A percentile compares a stretch with the other conserved stretches of the same genome.
Evolutionary conservation across 2,797 vertebrate genomes (phyloP).

Genomic region (Lutjanus argentimaculatus): DNA sequence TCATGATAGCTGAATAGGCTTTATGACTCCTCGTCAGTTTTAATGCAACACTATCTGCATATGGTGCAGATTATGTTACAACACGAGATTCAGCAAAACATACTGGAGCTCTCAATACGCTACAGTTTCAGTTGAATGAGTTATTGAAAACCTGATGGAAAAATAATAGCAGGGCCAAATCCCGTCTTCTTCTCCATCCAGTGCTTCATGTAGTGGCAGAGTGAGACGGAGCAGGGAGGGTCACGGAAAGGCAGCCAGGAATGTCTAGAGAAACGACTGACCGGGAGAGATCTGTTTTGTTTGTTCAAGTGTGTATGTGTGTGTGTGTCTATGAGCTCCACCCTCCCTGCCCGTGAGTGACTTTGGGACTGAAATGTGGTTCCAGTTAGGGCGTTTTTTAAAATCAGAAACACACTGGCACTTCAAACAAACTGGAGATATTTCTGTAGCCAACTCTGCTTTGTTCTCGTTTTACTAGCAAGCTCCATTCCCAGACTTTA

Average conservation of each 20-base stretch:
- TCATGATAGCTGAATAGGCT: conserved; percentile 61
- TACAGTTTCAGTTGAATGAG: conserved; percentile 42
- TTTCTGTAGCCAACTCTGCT: conserved; percentile 74
- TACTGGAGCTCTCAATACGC: not conserved
- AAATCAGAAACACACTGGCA: conserved; percentile 84
- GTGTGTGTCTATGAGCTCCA: conserved; percentile 70
- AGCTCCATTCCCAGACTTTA: conserved; percentile 70
- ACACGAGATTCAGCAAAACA: conserved; percentile 45
- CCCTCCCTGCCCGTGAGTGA: conserved; percentile 77
- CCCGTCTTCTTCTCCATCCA: conserved; percentile 39
- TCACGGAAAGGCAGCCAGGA: conserved; percentile 80
- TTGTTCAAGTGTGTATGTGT: conserved; percentile 72
- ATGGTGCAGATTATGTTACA: conserved; percentile 62
- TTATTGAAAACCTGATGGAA: conserved; percentile 64
- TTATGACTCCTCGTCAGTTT: conserved; percentile 56
- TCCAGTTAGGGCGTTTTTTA: conserved; percentile 84
- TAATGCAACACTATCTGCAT: conserved; percentile 52
- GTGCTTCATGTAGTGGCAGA: conserved; percentile 45
- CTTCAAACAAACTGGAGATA: conserved; percentile 85
- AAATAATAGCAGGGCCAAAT: conserved; percentile 58
- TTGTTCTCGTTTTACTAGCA: conserved; percentile 80
- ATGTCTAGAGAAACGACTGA: conserved; percentile 82
- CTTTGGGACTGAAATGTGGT: conserved; percentile 86
- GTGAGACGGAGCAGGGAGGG: conserved; percentile 75
- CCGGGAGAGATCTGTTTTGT: conserved; percentile 78